A percentile compares a stretch with the other conserved stretches of the same genome.
These are phyloP conservation scores for Brenthis ino DNA, from an alignment of 2,888 invertebrate genomes.

Conservation along the genomic window DNA sequence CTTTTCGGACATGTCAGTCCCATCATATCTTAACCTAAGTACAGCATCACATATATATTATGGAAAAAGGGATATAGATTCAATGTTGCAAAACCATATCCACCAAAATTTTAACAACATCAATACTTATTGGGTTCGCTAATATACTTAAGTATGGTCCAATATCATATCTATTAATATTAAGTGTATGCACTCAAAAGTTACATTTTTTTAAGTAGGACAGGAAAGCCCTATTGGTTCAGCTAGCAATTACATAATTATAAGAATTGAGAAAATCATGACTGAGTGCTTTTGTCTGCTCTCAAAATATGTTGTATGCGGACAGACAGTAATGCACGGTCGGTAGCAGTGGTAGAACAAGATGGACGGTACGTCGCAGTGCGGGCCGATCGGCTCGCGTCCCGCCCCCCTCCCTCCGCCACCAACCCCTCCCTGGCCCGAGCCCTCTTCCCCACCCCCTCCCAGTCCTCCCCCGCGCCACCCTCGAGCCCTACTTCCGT, in stretches of 20 bases:
- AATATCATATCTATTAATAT: too few species aligned
- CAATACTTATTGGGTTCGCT: too few species aligned
- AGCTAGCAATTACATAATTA: background rate
- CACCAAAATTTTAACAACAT: too few species aligned
- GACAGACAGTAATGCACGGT: conserved; percentile 67
- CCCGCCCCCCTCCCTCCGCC: background rate
- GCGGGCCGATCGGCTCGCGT: background rate
- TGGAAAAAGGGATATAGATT: too few species aligned
- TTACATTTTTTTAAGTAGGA: too few species aligned
- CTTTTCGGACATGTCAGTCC: too few species aligned
- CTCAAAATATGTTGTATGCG: conserved; percentile 49
- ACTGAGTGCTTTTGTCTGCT: background rate
- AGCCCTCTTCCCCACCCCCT: background rate
- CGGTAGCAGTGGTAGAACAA: conserved; percentile 22
- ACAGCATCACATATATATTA: too few species aligned
- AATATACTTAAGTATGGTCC: too few species aligned
- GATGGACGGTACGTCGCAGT: conserved; percentile 1
- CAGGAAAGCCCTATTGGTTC: background rate
- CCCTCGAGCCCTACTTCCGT: background rate
- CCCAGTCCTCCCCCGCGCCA: background rate
- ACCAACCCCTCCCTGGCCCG: too few species aligned
- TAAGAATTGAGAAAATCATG: background rate
- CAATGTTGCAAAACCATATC: too few species aligned
- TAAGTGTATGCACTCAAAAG: too few species aligned
- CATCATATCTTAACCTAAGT: too few species aligned